Base-by-base conservation (phyloP, 2,888 invertebrate species). In the Dromius quadrimaculatus region DNA sequence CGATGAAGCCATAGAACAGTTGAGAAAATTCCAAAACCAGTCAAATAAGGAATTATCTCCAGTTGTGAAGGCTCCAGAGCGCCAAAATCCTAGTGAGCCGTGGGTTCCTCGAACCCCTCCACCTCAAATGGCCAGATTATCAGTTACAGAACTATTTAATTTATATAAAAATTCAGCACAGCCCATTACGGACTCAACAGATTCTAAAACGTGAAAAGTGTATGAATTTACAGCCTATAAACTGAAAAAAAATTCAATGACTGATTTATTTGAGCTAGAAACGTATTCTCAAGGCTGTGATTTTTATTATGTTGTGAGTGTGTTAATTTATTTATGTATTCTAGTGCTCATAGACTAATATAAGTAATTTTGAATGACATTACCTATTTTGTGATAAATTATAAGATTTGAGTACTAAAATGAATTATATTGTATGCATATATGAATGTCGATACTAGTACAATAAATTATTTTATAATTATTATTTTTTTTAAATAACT, bases 1-100 rank as follows among this genome's bases (percentile, higher is more conserved):
- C 77, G 87, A 87, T 70, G 88, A 88, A 77, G 89, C 89, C 1
- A 78, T 88, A 66, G 86, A 87, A 76, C 87, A 88, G 77, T 82
- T 88, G 74, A 84, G 85, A 23, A 83, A 84, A 77, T 79, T 81
- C 65, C 47, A 50, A 6, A 45, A 17, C 9, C 47, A 47, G 9
- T 64, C 64, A 32, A 73, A 72, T 38, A 79, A 80, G 69, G 78
- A 77, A 74, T 73, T 75, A 13, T 65, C 68, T 15, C 73, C 71
- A 36, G 72, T 71, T 20, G 64, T 71, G 11, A 64, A 64, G 50
- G 43, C 1, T 17, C 43, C 64, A 20, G 63, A 28, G 15, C 17
- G 17, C 5, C 17, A 45, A 50, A 43, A 11, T 65, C 66, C 72
- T n/a, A 73, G 73, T 2, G 76, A 76, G 19, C 73, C 66, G 8